These are phyloP conservation scores for Simalia tracyae DNA, from an alignment of 2,797 vertebrate species.

Conservation along the genomic window DNA sequence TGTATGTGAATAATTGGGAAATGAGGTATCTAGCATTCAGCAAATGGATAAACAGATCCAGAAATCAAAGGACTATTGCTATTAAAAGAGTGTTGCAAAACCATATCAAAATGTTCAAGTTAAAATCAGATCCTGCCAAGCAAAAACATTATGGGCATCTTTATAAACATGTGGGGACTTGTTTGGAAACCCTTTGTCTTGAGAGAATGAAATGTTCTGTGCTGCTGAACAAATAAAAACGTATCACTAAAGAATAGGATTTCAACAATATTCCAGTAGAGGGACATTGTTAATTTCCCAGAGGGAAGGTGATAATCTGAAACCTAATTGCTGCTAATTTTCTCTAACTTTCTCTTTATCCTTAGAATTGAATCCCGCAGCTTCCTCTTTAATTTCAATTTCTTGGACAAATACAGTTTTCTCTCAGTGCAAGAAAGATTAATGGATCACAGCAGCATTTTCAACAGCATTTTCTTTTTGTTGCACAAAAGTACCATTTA, in stretches of 20 bases:
- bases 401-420: constrained; percentile 20
- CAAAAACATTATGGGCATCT: neutral
- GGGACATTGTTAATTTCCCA: constrained; percentile 51
- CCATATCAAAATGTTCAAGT: neutral
- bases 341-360: constrained; percentile 25
- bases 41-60: rapidly evolving
- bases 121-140: neutral
- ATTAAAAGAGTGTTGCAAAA: neutral
- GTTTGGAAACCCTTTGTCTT: constrained; percentile 17
- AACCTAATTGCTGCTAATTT: constrained; percentile 52
- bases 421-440: neutral
- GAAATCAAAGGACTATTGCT: neutral
- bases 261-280: constrained; percentile 33
- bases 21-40: neutral
- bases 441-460: constrained; percentile 1
- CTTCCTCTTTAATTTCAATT: neutral
- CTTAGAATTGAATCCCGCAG: constrained; percentile 16
- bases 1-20: constrained; percentile 13
- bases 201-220: neutral
- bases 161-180: neutral
- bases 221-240: constrained; percentile 15
- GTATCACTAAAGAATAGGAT: constrained; percentile 34
- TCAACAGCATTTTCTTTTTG: neutral
- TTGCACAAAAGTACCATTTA: neutral
- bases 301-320: constrained; percentile 31